These are phyloP conservation scores for Lacanobia wlatinum DNA, from an alignment of 2,888 invertebrate genomes.

Conservation along the genomic window DNA sequence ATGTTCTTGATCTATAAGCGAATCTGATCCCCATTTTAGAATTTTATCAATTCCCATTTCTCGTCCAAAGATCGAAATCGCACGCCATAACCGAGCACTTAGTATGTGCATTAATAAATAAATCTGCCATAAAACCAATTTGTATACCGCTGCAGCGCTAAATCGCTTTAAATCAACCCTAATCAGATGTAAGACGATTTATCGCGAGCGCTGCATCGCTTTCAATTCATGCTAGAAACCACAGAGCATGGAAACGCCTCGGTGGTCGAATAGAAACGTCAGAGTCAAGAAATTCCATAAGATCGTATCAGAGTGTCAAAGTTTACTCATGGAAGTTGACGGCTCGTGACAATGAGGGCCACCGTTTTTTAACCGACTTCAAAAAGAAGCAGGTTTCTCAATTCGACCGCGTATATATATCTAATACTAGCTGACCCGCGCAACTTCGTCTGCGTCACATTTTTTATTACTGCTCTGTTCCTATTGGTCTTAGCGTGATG, in stretches of 20 bases:
- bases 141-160: constrained; percentile 36
- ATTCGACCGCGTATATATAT: too few species aligned
- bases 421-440: too few species aligned
- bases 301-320: background rate
- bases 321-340: too few species aligned
- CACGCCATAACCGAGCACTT: background rate
- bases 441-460: too few species aligned
- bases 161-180: constrained; percentile 55
- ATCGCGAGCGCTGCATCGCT: constrained; percentile 50
- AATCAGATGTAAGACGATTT: constrained; percentile 60
- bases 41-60: background rate
- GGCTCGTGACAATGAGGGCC: too few species aligned
- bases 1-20: too few species aligned
- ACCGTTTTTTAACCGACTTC: too few species aligned
- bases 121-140: constrained; percentile 45
- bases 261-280: background rate
- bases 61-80: constrained; percentile 7
- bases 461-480: too few species aligned
- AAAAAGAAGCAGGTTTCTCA: too few species aligned
- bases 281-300: background rate
- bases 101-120: constrained; percentile 40
- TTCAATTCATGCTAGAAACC: constrained; percentile 34
- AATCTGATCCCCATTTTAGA: background rate
- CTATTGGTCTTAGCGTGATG: too few species aligned
- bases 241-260: background rate